Percentiles rank a stretch among this genome's conserved stretches.
Conservation (phyloP, 1,140 invertebrate species). For the Hylaeus anthracinus region DNA sequence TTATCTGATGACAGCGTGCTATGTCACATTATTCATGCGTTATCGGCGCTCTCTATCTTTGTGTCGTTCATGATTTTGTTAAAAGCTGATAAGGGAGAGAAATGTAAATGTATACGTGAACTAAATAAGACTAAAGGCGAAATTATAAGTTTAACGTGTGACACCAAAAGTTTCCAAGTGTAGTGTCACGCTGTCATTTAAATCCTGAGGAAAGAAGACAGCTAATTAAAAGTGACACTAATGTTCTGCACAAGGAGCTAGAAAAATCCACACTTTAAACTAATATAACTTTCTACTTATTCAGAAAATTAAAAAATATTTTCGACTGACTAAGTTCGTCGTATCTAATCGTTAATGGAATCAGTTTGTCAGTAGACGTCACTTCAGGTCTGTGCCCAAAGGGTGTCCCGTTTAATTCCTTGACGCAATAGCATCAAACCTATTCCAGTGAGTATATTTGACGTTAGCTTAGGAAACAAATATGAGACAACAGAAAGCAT, state of each 20-base stretch:
- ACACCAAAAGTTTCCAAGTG: neutral
- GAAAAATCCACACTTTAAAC: too few relatives aligned
- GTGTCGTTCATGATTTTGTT: neutral
- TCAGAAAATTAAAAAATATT: slow-evolving; percentile 3
- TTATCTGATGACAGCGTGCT: slow-evolving; percentile 1
- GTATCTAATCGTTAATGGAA: slow-evolving; percentile 23
- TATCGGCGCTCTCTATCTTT: slow-evolving; percentile 19
- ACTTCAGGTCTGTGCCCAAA: neutral
- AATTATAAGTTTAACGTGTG: neutral
- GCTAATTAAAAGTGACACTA: neutral
- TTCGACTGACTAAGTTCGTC: neutral
- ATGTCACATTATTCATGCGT: slow-evolving; percentile 15
- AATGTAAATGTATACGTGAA: neutral
- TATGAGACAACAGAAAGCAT: slow-evolving; percentile 12
- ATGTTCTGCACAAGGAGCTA: neutral
- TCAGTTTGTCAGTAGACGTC: neutral
- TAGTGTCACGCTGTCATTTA: too few relatives aligned
- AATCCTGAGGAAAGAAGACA: neutral
- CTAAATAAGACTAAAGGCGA: neutral
- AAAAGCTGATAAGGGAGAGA: neutral
- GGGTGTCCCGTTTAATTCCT: slow-evolving; percentile 5
- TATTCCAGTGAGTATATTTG: slow-evolving; percentile 22
- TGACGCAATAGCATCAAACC: slow-evolving; percentile 9
- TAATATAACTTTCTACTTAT: neutral
- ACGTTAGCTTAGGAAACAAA: slow-evolving; percentile 10